phyloP scores from a whole-genome alignment of 2,113 vertebrate genomes.

The Gymnobelideus leadbeateri region DNA sequence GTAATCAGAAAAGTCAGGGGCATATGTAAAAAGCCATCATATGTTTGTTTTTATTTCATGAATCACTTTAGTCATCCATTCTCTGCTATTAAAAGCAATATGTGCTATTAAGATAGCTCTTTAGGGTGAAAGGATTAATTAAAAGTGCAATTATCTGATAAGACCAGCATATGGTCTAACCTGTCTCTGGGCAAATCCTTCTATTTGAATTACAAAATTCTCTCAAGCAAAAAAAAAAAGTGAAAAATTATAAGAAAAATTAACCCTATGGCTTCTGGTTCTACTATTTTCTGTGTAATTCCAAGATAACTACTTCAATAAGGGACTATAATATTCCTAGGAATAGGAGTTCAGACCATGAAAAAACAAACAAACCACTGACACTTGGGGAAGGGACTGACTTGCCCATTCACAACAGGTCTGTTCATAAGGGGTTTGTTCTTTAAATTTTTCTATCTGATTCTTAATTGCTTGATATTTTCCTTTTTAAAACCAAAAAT shows the following conservation, averaged over 20 bases:
- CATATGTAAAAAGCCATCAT: background rate
- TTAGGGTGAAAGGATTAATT: conserved; percentile 65
- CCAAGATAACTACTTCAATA: conserved; percentile 54
- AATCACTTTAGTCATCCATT: conserved; percentile 27
- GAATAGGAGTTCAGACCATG: conserved; percentile 65
- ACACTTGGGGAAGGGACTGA: conserved; percentile 56
- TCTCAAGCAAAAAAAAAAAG: background rate
- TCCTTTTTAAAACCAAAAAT: conserved; percentile 57
- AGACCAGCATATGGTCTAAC: conserved; percentile 42
- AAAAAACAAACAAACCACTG: conserved; percentile 53
- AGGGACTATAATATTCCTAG: conserved; percentile 61
- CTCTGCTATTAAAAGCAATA: conserved; percentile 37
- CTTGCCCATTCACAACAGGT: conserved; percentile 34
- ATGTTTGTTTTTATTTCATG: conserved; percentile 39
- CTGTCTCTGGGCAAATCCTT: conserved; percentile 54
- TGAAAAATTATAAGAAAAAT: conserved; percentile 49
- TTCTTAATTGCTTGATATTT: conserved; percentile 54
- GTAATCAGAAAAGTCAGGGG: background rate
- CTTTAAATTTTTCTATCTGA: conserved; percentile 60
- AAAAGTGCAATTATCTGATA: conserved; percentile 72
- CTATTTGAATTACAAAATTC: conserved; percentile 60
- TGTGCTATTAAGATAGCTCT: conserved; percentile 38
- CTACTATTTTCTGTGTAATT: conserved; percentile 30
- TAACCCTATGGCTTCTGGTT: conserved; percentile 27
- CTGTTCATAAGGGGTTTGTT: conserved; percentile 44